Evolutionary conservation across 2,888 invertebrate species (phyloP).

Genomic region (Cantharis lateralis): DNA sequence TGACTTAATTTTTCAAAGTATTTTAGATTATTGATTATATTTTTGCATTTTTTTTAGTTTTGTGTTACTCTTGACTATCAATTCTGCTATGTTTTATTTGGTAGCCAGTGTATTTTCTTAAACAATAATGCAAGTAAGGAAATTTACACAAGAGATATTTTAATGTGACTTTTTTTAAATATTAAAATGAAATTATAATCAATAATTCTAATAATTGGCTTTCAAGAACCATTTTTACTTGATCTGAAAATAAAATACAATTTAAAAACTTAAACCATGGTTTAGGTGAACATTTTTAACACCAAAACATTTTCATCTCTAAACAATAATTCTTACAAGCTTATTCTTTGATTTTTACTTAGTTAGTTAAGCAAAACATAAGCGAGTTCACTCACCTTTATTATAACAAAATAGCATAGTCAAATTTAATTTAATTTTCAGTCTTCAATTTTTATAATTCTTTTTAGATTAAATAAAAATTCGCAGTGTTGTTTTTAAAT

Average conservation of each 20-base stretch:
- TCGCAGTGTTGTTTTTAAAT: conserved; percentile 1
- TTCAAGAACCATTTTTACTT: not conserved
- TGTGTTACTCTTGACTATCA: not conserved
- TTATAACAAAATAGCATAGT: not conserved
- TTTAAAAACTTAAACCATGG: not conserved
- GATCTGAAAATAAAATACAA: not conserved
- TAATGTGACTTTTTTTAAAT: not conserved
- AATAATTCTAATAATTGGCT: not conserved
- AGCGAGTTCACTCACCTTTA: not conserved
- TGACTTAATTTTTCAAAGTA: not conserved
- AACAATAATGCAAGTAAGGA: not conserved
- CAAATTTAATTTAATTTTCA: not conserved
- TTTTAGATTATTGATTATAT: not conserved
- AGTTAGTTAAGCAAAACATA: not conserved
- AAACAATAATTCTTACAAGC: not conserved
- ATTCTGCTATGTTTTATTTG: not conserved
- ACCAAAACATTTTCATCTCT: not conserved
- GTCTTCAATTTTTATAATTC: not conserved
- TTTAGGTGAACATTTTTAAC: not conserved
- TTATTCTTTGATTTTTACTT: not conserved
- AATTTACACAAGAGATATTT: not conserved
- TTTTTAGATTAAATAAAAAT: not conserved
- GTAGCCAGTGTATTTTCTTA: not conserved
- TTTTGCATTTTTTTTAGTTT: not conserved
- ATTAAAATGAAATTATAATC: not conserved